Evolutionary conservation across 2,888 invertebrate genomes (phyloP).

Genomic region (Alviniconcha strummeri): DNA sequence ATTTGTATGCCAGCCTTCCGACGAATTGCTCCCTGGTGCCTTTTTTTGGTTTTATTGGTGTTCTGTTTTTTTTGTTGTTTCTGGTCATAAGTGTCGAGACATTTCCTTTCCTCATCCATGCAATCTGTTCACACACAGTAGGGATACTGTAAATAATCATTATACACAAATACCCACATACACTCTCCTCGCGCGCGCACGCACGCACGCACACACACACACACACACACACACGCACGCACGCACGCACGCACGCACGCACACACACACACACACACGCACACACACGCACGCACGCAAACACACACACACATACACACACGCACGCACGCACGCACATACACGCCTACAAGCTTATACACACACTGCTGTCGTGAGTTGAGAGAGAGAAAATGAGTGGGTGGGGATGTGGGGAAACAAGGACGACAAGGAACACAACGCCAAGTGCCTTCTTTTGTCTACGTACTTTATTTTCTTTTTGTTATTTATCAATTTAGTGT

Average conservation of each 20-base stretch:
- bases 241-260: not conserved
- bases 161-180: not conserved
- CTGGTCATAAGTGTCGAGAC: too few relatives aligned
- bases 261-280: not conserved
- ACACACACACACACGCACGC: not conserved
- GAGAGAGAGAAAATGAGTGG: too few relatives aligned
- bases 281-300: not conserved
- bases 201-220: not conserved
- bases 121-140: not conserved
- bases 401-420: too few relatives aligned
- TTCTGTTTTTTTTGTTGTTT: too few relatives aligned
- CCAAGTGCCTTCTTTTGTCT: not conserved
- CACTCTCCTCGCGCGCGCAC: not conserved
- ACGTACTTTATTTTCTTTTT: not conserved
- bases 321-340: not conserved
- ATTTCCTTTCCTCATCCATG: not conserved
- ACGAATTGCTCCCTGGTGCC: too few relatives aligned
- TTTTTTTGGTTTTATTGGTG: too few relatives aligned
- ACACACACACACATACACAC: conserved; percentile 6
- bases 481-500: not conserved
- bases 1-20: too few relatives aligned
- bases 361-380: not conserved
- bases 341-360: not conserved
- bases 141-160: not conserved
- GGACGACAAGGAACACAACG: too few relatives aligned